Percentiles rank a stretch among this genome's conserved stretches.
phyloP scores from a whole-genome alignment of 2,797 vertebrate species.

The Pangasius mekongensis region DNA sequence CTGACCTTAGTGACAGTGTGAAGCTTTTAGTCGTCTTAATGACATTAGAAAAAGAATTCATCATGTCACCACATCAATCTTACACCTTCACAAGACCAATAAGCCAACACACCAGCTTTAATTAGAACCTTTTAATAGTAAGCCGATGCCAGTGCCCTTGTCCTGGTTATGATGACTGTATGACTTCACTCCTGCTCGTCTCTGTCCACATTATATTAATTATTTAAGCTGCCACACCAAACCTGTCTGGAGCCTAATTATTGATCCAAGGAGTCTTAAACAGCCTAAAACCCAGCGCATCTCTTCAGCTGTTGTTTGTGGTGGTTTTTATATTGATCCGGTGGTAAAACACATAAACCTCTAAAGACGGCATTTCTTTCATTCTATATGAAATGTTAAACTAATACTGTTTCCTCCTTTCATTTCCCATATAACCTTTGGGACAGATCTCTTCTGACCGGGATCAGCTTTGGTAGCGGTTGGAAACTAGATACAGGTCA shows the following conservation, averaged over 20 bases:
- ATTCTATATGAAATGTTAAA: conserved; percentile 59
- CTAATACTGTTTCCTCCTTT: conserved; percentile 52
- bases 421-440: conserved; percentile 50
- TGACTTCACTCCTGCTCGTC: conserved; percentile 58
- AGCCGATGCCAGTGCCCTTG: conserved; percentile 74
- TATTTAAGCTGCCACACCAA: conserved; percentile 78
- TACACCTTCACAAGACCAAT: conserved; percentile 22
- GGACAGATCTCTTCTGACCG: conserved; percentile 78
- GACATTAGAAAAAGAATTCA: neutral
- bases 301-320: conserved; percentile 46
- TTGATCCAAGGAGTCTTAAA: conserved; percentile 70
- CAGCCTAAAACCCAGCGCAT: conserved; percentile 59
- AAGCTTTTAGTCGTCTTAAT: conserved; percentile 50
- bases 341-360: conserved; percentile 59
- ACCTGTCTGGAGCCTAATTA: conserved; percentile 79
- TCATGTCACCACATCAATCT: conserved; percentile 40
- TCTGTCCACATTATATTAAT: conserved; percentile 72
- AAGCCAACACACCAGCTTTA: conserved; percentile 47
- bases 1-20: conserved; percentile 5
- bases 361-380: conserved; percentile 53
- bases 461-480: conserved; percentile 79
- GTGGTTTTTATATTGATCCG: conserved; percentile 47
- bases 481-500: conserved; percentile 68
- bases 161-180: conserved; percentile 74
- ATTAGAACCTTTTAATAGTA: conserved; percentile 73